Conservation (phyloP, 2,797 vertebrate genomes). For the Cyprinella venusta region DNA sequence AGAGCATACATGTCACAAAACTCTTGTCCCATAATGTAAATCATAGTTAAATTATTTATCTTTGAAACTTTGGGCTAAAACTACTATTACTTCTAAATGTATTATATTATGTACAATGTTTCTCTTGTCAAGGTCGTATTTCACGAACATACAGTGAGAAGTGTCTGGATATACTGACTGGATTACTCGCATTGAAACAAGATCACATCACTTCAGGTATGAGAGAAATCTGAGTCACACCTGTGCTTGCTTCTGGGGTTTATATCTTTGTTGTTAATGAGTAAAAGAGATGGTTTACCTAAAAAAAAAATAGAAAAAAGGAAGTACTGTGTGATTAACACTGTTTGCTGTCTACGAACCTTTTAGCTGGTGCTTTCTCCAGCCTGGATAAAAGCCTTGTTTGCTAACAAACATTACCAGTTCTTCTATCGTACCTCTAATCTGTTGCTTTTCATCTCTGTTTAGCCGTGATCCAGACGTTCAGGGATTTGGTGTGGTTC, state of each 20-base stretch:
- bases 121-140: conserved; percentile 81
- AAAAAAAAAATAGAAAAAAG: too few relatives aligned
- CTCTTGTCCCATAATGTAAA: neutral
- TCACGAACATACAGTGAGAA: conserved; percentile 90
- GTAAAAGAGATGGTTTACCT: neutral
- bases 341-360: neutral
- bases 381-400: neutral
- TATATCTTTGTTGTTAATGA: neutral
- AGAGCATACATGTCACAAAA: neutral
- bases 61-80: neutral
- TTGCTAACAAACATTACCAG: neutral
- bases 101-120: neutral
- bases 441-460: neutral
- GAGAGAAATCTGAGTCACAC: neutral
- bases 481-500: conserved; percentile 92
- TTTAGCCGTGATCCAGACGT: conserved; percentile 89
- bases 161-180: conserved; percentile 88
- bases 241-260: too few relatives aligned
- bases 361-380: neutral
- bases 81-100: neutral
- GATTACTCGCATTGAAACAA: conserved; percentile 87
- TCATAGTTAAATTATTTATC: neutral
- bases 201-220: conserved; percentile 95
- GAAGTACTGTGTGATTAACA: neutral
- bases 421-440: neutral